These are phyloP conservation scores for Heliconius hewitsoni DNA, from an alignment of 1,140 invertebrate genomes.

Conservation along the genomic window DNA sequence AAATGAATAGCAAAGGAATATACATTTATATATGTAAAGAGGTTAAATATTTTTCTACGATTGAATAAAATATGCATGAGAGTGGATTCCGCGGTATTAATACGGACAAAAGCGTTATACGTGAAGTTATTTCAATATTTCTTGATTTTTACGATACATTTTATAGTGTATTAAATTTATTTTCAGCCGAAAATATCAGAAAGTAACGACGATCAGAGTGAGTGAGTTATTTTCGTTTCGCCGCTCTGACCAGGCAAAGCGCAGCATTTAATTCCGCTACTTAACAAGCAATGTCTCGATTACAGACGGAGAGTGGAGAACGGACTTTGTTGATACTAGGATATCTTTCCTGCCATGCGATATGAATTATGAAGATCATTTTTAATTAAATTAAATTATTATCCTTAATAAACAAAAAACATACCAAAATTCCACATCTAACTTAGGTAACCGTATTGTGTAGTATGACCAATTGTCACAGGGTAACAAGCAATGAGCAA, in stretches of 20 bases:
- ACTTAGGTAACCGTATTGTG: conserved; percentile 13
- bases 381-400: background rate
- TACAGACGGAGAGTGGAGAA: too few relatives aligned
- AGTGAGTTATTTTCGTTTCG: too few relatives aligned
- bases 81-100: background rate
- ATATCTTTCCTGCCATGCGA: too few relatives aligned
- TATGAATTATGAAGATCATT: too few relatives aligned
- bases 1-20: background rate
- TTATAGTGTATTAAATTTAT: background rate
- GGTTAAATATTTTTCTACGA: background rate
- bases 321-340: too few relatives aligned
- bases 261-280: too few relatives aligned
- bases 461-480: conserved; percentile 10
- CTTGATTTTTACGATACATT: background rate
- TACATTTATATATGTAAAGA: background rate
- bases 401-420: background rate
- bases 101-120: background rate
- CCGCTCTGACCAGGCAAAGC: too few relatives aligned
- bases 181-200: too few relatives aligned
- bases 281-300: too few relatives aligned
- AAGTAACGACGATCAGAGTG: too few relatives aligned
- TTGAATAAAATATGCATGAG: background rate
- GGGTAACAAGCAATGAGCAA: conserved; percentile 30
- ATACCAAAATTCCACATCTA: background rate
- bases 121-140: background rate